Evolutionary conservation across 1,140 invertebrate species (phyloP), one percentile per base, ranked within the genome.

Genomic region (Dinoponera quadriceps): DNA sequence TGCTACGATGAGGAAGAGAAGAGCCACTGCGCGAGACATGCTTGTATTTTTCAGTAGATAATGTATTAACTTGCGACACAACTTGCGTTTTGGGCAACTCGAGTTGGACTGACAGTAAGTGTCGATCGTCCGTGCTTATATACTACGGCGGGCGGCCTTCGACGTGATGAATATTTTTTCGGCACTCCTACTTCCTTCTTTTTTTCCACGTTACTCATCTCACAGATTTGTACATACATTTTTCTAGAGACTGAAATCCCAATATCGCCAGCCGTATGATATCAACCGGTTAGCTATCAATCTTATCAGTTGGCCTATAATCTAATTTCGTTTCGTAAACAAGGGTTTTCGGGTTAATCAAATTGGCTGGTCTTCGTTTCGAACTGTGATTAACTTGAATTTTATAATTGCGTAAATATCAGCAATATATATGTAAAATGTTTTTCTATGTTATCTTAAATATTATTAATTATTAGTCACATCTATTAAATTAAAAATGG

Each of bases 1-100:
- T 25, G 49, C 69, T n/a, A 83, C 85, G 38, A 85, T 18, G 27
- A 87, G 9, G 0, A 87, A 16, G 16, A 88, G 20, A 7, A 83
- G 7, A 44, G 55, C 14, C 11, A 59, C 11, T 2, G 25, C 49
- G 1, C 85, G 86, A 11, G 60, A 25, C 86, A 88, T 88, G 13
- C 22, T 48, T 29, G 18, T 84, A 7, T 33, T 3, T 60, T 48
- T 14, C 29, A 14, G 25, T 82, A 27, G 11, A 14, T 25, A 2
- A 9, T 33, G 68, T 55, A n/a, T 49, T 29, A 16, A 20, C 57
- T 49, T 27, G 22, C 33, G 27, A n/a, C 55, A 59, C 55, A 5
- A 7, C n/a, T n/a, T n/a, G n/a, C n/a, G n/a, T n/a, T n/a, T 66
- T 18, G 18, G 18, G 29, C 20, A 62, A 49, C 69, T 77, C 25